These are phyloP conservation scores for Ceraclea dissimilis DNA, from an alignment of 2,888 invertebrate species.

Conservation along the genomic window DNA sequence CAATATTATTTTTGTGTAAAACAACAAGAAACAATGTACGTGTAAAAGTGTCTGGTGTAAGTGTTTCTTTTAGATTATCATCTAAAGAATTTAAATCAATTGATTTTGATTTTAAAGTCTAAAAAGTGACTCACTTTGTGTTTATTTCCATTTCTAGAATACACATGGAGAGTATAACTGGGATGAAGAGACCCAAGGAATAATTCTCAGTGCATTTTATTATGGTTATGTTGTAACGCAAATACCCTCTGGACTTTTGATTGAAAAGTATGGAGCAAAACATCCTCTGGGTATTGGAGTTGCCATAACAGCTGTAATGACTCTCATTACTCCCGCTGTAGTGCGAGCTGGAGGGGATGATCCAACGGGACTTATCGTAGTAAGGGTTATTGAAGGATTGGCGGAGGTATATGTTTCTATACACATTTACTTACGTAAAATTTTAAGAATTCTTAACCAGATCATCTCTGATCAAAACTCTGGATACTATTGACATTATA, in stretches of 20 bases:
- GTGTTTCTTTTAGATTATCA: too few relatives aligned
- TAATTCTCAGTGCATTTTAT: slow-evolving; percentile 73
- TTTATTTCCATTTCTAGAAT: too few relatives aligned
- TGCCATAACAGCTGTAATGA: slow-evolving; percentile 68
- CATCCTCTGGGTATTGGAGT: slow-evolving; percentile 74
- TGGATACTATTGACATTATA: too few relatives aligned
- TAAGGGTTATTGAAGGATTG: slow-evolving; percentile 60
- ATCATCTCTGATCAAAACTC: too few relatives aligned
- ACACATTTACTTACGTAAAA: too few relatives aligned
- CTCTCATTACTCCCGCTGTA: slow-evolving; percentile 65
- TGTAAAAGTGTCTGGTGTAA: too few relatives aligned
- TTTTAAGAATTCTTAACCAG: too few relatives aligned
- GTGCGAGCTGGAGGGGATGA: slow-evolving; percentile 49
- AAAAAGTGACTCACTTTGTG: too few relatives aligned
- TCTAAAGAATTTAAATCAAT: too few relatives aligned
- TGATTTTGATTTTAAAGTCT: too few relatives aligned
- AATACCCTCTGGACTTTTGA: slow-evolving; percentile 72
- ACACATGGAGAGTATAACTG: slow-evolving; percentile 47
- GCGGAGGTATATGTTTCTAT: slow-evolving; percentile 53
- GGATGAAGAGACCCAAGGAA: slow-evolving; percentile 62
- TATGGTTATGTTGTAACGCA: slow-evolving; percentile 80
- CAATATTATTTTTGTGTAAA: too few relatives aligned
- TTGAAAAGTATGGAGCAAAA: slow-evolving; percentile 78
- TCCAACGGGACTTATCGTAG: slow-evolving; percentile 44
- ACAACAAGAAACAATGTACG: too few relatives aligned